Percentiles rank a stretch among this genome's conserved stretches.
Evolutionary conservation across 1,140 invertebrate genomes (phyloP).

Genomic region (Ridgeia piscesae): DNA sequence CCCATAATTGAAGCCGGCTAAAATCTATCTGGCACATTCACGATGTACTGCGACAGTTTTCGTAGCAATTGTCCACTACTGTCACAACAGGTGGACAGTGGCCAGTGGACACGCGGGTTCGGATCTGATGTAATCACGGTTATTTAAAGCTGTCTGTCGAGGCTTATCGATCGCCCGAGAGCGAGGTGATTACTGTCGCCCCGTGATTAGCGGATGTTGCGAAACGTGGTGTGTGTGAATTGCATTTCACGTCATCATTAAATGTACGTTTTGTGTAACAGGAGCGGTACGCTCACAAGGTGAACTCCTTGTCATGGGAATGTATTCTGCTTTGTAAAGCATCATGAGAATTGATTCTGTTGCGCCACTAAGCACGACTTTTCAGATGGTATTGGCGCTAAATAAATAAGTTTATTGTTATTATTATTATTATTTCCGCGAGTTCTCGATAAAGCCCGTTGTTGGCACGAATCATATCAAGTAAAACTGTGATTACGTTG

Average conservation of each 20-base stretch:
- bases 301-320: neutral
- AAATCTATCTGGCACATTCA: too few species aligned
- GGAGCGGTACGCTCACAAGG: neutral
- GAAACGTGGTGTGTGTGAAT: neutral
- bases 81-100: neutral
- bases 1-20: too few species aligned
- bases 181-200: neutral
- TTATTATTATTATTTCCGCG: too few species aligned
- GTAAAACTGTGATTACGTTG: neutral
- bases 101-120: neutral
- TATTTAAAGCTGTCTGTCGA: neutral
- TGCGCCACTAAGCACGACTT: too few species aligned
- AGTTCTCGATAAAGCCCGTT: neutral
- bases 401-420: too few species aligned
- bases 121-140: neutral
- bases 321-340: too few species aligned
- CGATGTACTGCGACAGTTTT: neutral
- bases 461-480: neutral
- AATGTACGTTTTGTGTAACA: neutral
- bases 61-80: neutral
- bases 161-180: neutral
- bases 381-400: too few species aligned
- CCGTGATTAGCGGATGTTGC: neutral
- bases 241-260: neutral
- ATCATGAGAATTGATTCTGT: too few species aligned